phyloP scores from a whole-genome alignment of 2,797 vertebrate genomes.

The Cossypha heuglini region DNA sequence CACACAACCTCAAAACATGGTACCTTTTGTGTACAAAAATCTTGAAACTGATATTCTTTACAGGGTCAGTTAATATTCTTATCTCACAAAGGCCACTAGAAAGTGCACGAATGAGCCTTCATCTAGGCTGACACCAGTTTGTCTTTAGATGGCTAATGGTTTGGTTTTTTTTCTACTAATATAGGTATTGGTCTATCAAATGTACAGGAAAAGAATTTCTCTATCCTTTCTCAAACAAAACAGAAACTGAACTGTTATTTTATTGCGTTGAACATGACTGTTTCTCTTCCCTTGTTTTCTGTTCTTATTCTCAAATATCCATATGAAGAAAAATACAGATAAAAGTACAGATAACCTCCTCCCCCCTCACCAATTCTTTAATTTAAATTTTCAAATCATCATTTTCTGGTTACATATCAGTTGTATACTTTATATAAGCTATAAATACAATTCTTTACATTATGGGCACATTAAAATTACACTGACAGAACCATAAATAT shows the following conservation, averaged over 20 bases:
- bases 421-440: not conserved
- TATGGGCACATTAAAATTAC: not conserved
- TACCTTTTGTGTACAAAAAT: not conserved
- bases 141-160: not conserved
- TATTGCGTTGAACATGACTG: accelerated
- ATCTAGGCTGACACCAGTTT: not conserved
- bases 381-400: not conserved
- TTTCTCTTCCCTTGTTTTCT: not conserved
- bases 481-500: not conserved
- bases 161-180: not conserved
- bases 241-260: not conserved
- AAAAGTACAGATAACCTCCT: not conserved
- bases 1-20: not conserved
- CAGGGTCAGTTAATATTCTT: not conserved
- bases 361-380: accelerated
- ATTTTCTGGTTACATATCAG: not conserved
- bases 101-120: not conserved
- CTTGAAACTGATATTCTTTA: not conserved
- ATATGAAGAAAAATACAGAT: not conserved
- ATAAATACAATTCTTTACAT: not conserved
- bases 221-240: not conserved
- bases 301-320: not conserved
- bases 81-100: not conserved
- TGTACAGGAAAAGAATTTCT: not conserved
- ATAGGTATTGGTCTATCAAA: not conserved